Percentiles rank a stretch among this genome's conserved stretches.
Evolutionary conservation across 2,888 invertebrate species (phyloP).

Genomic region (Acanthoscelides obtectus): DNA sequence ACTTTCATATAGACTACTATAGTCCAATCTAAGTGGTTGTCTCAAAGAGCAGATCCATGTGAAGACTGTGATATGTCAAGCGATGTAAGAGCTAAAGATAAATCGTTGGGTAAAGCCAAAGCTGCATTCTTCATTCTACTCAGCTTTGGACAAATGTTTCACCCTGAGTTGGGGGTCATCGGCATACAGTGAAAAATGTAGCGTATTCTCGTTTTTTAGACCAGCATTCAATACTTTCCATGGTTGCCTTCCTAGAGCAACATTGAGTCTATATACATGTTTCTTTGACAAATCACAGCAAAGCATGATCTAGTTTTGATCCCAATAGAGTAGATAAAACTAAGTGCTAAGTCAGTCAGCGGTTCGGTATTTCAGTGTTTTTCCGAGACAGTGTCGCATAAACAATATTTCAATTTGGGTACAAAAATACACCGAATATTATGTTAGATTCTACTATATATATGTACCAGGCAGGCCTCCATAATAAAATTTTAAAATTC

Average conservation of each 20-base stretch:
- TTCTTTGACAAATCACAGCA: background rate
- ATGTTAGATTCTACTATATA: constrained; percentile 40
- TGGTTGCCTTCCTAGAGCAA: constrained; percentile 30
- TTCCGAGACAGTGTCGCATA: constrained; percentile 35
- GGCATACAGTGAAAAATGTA: too few relatives aligned
- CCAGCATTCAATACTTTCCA: too few relatives aligned
- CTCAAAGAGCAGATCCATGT: background rate
- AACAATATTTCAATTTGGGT: constrained; percentile 43
- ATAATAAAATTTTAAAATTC: constrained; percentile 48
- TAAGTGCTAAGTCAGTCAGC: constrained; percentile 43
- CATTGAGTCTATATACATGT: too few relatives aligned
- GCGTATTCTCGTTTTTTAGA: too few relatives aligned
- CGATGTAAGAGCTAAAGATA: too few relatives aligned
- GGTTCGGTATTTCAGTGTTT: constrained; percentile 34
- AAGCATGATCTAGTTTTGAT: background rate
- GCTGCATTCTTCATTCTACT: too few relatives aligned
- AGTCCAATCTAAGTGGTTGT: background rate
- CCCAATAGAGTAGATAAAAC: background rate
- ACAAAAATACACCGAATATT: constrained; percentile 49
- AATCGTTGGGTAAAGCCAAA: too few relatives aligned
- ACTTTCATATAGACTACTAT: too few relatives aligned
- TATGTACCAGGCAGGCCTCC: constrained; percentile 49
- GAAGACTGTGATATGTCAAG: background rate
- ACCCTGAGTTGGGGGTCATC: too few relatives aligned
- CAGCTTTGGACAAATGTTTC: too few relatives aligned